Evolutionary conservation across 2,113 vertebrate genomes (phyloP).

Genomic region (Rhabdornis inornatus): DNA sequence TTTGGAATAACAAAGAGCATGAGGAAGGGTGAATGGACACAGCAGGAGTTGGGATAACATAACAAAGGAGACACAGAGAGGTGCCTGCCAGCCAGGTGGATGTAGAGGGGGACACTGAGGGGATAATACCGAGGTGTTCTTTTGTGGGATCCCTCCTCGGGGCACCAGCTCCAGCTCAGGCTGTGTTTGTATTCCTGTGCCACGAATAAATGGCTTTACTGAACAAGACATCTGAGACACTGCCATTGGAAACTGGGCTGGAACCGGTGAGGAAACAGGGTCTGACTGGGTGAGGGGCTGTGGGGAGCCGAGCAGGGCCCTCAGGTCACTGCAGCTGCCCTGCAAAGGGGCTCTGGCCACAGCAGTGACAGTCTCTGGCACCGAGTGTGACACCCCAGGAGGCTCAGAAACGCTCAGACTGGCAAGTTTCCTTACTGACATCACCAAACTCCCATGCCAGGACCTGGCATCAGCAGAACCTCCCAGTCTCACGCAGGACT

Average conservation of each 20-base stretch:
- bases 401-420: background rate
- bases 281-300: background rate
- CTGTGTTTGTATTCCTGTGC: background rate
- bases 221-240: rapidly evolving
- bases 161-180: background rate
- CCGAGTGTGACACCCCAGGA: no score
- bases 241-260: background rate
- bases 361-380: background rate
- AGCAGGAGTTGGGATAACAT: background rate
- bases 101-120: background rate
- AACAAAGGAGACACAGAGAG: background rate
- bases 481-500: background rate
- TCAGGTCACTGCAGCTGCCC: background rate
- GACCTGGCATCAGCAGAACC: background rate
- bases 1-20: background rate
- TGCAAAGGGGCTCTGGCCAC: background rate
- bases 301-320: background rate
- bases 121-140: background rate
- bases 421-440: background rate
- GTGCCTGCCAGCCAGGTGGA: background rate
- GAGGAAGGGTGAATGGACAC: background rate
- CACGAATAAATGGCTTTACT: background rate
- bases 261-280: background rate
- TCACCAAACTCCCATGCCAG: rapidly evolving
- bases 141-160: background rate